These are phyloP conservation scores for Plebejus melissa DNA, from an alignment of 2,888 invertebrate genomes.

Conservation along the genomic window DNA sequence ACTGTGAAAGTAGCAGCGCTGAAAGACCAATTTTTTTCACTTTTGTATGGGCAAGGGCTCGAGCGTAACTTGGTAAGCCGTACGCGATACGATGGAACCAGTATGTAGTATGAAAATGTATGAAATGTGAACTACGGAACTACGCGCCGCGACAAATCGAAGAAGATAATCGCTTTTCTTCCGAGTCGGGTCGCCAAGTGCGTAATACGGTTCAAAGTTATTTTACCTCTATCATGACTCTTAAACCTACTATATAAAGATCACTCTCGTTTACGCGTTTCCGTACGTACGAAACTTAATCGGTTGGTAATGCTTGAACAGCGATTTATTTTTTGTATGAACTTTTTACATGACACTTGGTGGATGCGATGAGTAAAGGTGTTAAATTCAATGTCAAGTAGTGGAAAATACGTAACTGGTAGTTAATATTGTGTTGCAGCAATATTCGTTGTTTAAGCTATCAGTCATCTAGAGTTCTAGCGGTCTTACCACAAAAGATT, in stretches of 20 bases:
- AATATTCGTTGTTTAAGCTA: neutral
- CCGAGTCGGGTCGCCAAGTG: conserved; percentile 29
- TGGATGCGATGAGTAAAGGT: conserved; percentile 1
- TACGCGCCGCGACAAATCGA: neutral
- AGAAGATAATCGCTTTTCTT: neutral
- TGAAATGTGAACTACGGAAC: neutral
- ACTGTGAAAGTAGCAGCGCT: too few relatives aligned
- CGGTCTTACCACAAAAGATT: too few relatives aligned
- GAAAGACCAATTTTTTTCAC: too few relatives aligned
- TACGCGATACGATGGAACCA: neutral
- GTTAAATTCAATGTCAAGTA: conserved; percentile 2
- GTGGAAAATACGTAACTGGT: neutral
- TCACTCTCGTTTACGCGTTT: neutral
- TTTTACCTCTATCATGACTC: neutral
- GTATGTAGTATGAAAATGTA: neutral
- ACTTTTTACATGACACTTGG: conserved; percentile 2
- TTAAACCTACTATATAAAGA: neutral
- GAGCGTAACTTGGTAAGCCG: too few relatives aligned
- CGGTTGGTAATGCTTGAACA: conserved; percentile 7
- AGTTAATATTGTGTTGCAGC: neutral
- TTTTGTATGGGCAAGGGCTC: too few relatives aligned
- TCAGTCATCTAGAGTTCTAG: too few relatives aligned
- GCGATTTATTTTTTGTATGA: conserved; percentile 11
- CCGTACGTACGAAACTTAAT: neutral
- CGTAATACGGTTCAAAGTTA: neutral